Evolutionary conservation across 2,113 vertebrate species (phyloP).

Genomic region (Oncorhynchus nerka): DNA sequence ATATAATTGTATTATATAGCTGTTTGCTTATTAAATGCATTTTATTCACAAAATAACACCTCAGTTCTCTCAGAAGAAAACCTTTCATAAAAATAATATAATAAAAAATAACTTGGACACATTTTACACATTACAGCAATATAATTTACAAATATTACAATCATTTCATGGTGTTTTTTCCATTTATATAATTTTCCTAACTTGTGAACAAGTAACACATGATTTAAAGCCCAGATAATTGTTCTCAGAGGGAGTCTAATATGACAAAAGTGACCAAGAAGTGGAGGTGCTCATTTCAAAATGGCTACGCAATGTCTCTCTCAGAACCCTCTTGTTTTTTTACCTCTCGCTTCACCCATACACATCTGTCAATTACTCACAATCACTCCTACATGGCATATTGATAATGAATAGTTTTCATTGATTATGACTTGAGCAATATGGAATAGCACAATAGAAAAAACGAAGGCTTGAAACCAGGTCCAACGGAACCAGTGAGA

Average conservation of each 20-base stretch:
- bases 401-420: slow-evolving; percentile 38
- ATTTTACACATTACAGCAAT: slow-evolving; percentile 82
- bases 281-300: slow-evolving; percentile 53
- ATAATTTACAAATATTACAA: slow-evolving; percentile 85
- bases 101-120: slow-evolving; percentile 84
- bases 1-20: slow-evolving; percentile 78
- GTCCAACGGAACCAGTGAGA: slow-evolving; percentile 45
- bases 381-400: slow-evolving; percentile 43
- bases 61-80: slow-evolving; percentile 77
- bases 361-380: slow-evolving; percentile 46
- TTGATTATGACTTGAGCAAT: slow-evolving; percentile 36
- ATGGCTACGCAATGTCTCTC: slow-evolving; percentile 45
- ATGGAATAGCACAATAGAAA: slow-evolving; percentile 37
- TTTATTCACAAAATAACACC: slow-evolving; percentile 83
- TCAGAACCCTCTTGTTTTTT: slow-evolving; percentile 44
- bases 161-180: slow-evolving; percentile 73
- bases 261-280: slow-evolving; percentile 73
- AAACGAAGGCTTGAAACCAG: slow-evolving; percentile 42
- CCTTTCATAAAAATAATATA: slow-evolving; percentile 84
- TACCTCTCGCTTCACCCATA: slow-evolving; percentile 34
- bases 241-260: slow-evolving; percentile 69
- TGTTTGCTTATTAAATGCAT: slow-evolving; percentile 83
- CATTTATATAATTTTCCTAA: slow-evolving; percentile 66
- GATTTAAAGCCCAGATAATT: slow-evolving; percentile 76
- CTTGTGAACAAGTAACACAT: slow-evolving; percentile 73